phyloP scores from a whole-genome alignment of 2,113 vertebrate genomes.

The Myotis yumanensis region DNA sequence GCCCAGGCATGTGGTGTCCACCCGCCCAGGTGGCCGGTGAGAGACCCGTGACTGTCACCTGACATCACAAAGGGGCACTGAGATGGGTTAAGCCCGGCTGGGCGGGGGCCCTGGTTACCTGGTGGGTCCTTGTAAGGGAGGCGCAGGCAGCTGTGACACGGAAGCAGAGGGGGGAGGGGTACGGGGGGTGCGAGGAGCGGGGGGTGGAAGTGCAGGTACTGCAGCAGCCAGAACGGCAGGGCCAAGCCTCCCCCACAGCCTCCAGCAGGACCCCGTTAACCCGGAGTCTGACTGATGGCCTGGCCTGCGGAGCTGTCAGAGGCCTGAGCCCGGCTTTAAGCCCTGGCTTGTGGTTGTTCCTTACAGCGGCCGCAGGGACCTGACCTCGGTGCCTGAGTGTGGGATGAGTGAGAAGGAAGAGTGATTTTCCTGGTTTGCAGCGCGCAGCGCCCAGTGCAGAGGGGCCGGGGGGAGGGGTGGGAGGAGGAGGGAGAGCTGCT shows the following conservation, averaged over 20 bases:
- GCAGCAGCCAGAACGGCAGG: background rate
- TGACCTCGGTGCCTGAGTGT: background rate
- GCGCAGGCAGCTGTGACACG: rapidly evolving
- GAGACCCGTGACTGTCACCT: rapidly evolving
- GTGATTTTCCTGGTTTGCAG: background rate
- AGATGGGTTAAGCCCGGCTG: background rate
- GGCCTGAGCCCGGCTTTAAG: background rate
- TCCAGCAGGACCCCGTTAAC: background rate
- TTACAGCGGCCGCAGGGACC: background rate
- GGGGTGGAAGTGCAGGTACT: background rate
- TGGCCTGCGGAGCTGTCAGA: background rate
- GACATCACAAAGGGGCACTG: background rate
- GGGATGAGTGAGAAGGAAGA: background rate
- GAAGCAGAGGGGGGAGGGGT: too few species aligned
- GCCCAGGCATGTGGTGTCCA: rapidly evolving
- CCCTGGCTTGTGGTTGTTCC: background rate
- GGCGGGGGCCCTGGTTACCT: rapidly evolving
- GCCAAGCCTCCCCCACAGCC: background rate
- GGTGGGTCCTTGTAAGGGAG: background rate
- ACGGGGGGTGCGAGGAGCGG: background rate
- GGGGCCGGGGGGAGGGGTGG: background rate
- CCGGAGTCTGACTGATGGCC: background rate
- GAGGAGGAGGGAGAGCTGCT: background rate
- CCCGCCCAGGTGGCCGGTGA: rapidly evolving
- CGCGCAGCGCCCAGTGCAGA: background rate